phyloP scores from a whole-genome alignment of 2,888 invertebrate species.

The Drosophila acutilabella region DNA sequence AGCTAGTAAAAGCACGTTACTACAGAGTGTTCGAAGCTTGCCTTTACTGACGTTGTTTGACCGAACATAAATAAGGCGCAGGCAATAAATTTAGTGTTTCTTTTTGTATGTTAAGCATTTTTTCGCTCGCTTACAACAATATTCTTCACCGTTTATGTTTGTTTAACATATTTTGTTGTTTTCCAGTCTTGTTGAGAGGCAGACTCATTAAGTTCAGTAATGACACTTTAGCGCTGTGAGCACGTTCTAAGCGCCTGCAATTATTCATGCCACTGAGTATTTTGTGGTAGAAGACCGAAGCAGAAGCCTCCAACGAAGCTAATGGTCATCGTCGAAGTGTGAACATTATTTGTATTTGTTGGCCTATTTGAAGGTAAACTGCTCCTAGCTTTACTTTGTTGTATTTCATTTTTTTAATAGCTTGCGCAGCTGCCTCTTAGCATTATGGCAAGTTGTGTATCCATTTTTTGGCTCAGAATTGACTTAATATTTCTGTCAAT shows the following conservation, averaged over 20 bases:
- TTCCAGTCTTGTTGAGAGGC: conserved; percentile 38
- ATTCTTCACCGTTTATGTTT: conserved; percentile 17
- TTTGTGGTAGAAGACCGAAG: conserved; percentile 69
- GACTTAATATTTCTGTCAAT: neutral
- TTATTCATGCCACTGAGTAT: conserved; percentile 83
- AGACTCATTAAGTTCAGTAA: conserved; percentile 77
- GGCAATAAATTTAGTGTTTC: conserved; percentile 65
- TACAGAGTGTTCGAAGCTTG: conserved; percentile 47
- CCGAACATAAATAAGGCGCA: conserved; percentile 74
- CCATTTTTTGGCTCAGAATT: neutral
- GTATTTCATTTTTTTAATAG: neutral
- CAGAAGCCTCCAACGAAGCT: conserved; percentile 44
- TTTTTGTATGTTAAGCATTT: conserved; percentile 62
- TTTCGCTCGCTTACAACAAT: conserved; percentile 26
- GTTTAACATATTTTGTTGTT: conserved; percentile 6
- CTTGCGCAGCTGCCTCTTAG: conserved; percentile 41
- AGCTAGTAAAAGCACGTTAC: neutral
- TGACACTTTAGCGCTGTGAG: conserved; percentile 79
- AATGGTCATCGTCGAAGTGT: conserved; percentile 63
- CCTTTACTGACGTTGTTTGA: conserved; percentile 59
- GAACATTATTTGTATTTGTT: conserved; percentile 65
- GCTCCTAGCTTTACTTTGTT: conserved; percentile 15
- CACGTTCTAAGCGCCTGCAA: conserved; percentile 77
- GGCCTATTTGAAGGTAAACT: conserved; percentile 62
- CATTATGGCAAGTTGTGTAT: conserved; percentile 14